phyloP scores from a whole-genome alignment of 2,113 vertebrate genomes.

The Osmerus eperlanus region DNA sequence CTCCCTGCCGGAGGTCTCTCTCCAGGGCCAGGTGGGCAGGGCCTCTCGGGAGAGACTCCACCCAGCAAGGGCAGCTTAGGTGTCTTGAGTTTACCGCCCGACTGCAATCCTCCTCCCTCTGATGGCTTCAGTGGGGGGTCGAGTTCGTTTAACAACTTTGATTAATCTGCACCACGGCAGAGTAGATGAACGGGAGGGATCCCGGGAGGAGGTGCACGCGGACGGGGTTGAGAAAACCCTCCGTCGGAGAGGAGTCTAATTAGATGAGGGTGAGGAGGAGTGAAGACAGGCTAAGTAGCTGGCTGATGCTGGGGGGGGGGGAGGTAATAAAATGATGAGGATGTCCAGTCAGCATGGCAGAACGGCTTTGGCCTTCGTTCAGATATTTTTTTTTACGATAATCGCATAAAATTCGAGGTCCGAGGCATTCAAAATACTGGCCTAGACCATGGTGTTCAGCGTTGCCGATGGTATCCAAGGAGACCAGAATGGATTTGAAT shows the following conservation, averaged over 20 bases:
- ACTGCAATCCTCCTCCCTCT: conserved; percentile 1
- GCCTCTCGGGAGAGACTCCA: background rate
- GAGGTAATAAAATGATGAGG: conserved; percentile 41
- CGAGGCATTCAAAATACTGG: conserved; percentile 13
- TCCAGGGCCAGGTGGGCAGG: conserved; percentile 18
- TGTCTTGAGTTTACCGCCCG: background rate
- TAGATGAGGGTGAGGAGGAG: conserved; percentile 13
- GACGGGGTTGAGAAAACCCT: background rate
- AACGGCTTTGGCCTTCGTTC: conserved; percentile 31
- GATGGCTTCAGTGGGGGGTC: conserved; percentile 23
- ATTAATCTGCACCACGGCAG: conserved; percentile 43
- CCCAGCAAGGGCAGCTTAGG: too few species aligned
- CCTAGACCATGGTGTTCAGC: conserved; percentile 14
- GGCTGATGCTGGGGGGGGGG: conserved; percentile 10
- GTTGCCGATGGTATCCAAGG: conserved; percentile 13
- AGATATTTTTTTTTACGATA: conserved; percentile 33
- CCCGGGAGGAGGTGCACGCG: background rate
- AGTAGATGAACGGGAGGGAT: conserved; percentile 11
- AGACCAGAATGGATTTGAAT: conserved; percentile 23
- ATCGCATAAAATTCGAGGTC: conserved; percentile 37
- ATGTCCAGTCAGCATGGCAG: conserved; percentile 44
- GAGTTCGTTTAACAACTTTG: conserved; percentile 47
- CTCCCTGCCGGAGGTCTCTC: conserved; percentile 34
- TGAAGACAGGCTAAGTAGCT: conserved; percentile 22
- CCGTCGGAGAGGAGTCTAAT: conserved; percentile 32